phyloP scores from a whole-genome alignment of 2,113 vertebrate species.

The Ictidomys tridecemlineatus region DNA sequence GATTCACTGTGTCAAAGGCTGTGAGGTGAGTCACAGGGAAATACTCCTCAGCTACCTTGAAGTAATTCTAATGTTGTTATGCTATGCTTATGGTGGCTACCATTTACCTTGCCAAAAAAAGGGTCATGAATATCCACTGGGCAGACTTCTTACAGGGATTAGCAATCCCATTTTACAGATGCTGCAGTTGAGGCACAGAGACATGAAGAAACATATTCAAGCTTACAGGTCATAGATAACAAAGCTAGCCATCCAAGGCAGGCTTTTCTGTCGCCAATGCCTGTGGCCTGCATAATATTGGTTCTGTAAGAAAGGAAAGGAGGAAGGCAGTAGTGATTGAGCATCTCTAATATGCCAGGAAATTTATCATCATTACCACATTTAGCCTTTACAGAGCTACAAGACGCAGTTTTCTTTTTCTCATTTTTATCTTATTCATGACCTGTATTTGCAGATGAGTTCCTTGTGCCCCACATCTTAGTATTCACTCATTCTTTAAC shows the following conservation, averaged over 20 bases:
- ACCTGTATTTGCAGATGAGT: neutral
- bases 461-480: neutral
- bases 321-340: neutral
- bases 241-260: neutral
- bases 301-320: neutral
- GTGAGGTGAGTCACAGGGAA: conserved; percentile 91
- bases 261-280: neutral
- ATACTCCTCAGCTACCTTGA: neutral
- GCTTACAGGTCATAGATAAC: neutral
- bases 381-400: neutral
- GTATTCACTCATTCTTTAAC: neutral
- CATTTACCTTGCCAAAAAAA: neutral
- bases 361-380: neutral
- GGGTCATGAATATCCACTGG: neutral
- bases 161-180: neutral
- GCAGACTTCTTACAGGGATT: neutral
- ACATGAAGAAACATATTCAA: neutral
- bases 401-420: neutral
- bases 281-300: neutral
- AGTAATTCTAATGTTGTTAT: neutral
- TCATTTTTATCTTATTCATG: neutral
- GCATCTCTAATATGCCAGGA: neutral
- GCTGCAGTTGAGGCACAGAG: neutral
- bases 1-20: conserved; percentile 98
- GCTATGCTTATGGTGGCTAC: neutral